A percentile compares a stretch with the other conserved stretches of the same genome.
Evolutionary conservation across 92 coral and sea anemone genomes (phyloP).

Genomic region (Palythoa grandis): DNA sequence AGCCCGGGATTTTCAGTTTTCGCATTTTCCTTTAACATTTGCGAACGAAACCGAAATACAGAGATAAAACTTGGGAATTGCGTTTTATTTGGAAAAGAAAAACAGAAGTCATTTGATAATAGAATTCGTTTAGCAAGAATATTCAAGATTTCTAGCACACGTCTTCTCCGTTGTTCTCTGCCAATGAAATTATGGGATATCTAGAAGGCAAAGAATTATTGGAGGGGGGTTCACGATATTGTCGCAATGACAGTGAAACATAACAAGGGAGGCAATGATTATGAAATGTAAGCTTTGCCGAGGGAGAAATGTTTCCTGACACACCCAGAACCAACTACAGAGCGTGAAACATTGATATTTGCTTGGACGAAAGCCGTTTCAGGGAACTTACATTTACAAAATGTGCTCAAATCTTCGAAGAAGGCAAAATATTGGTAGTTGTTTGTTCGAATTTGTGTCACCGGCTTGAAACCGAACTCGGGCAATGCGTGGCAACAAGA

Average conservation of each 20-base stretch:
- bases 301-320: constrained; percentile 61
- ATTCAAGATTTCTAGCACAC: not conserved
- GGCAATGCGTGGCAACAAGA: constrained; percentile 35
- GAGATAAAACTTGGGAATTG: not conserved
- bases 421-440: constrained; percentile 12
- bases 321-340: constrained; percentile 43
- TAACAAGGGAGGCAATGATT: constrained; percentile 63
- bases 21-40: not conserved
- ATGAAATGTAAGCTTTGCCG: constrained; percentile 69
- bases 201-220: constrained; percentile 53
- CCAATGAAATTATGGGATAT: constrained; percentile 87
- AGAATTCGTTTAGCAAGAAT: not conserved
- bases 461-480: constrained; percentile 35
- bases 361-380: constrained; percentile 8
- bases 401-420: constrained; percentile 25
- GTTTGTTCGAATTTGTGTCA: constrained; percentile 32
- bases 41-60: constrained; percentile 14
- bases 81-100: constrained; percentile 3
- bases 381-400: not conserved
- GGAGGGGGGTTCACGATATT: constrained; percentile 91
- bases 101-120: not conserved
- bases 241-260: constrained; percentile 66
- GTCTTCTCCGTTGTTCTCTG: constrained; percentile 21
- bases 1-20: not conserved
- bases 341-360: constrained; percentile 21